Evolutionary conservation across 1,140 invertebrate genomes (phyloP), one percentile per base, ranked within the genome.

Genomic region (Harlomillsia oculata): DNA sequence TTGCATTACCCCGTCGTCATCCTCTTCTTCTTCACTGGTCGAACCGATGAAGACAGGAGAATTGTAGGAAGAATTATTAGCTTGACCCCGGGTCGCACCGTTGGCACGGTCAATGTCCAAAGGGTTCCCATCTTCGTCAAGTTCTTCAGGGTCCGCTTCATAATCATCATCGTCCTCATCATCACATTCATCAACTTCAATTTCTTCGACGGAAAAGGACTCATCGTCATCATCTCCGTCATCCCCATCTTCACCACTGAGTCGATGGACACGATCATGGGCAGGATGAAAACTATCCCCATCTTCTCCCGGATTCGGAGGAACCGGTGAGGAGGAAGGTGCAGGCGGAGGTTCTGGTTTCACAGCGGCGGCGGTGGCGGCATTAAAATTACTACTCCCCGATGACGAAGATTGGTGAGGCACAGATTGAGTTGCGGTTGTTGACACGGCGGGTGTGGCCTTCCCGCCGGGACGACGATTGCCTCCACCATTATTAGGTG

Each of bases 21-120:
- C 56, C 39, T 64, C 48, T 16, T 56, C 56, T n/a, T 64, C 56
- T 36, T 62, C 56, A 32, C 52, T 59, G 49, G 60, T 49, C 14
- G 63, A 64, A 25, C 44, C 34, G 21, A 51, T 29, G 59, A 53
- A 61, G n/a, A 49, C 25, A 39, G 49, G 54, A 20, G 59, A 61
- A 39, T 57, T 50, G 37, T 46, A 53, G 28, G 54, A 57, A 34
- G 54, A 61, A 43, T 61, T 60, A 52, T 60, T 61, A 45, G 55
- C 51, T 40, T 53, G 50, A 43, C 41, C 53, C 39, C 37, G 40
- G 18, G 46, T 40, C 40, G 32, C 28, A 36, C 36, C 28, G 50
- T 60, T 37, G 36, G 34, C 28, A 45, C 52, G 44, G 14, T 52
- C 49, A 8, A 48, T 43, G n/a, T 45, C 55, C 8, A 25, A 26